A percentile compares a stretch with the other conserved stretches of the same genome.
These are phyloP conservation scores for Diceros bicornis DNA, from an alignment of 2,797 vertebrate species.

Conservation along the genomic window DNA sequence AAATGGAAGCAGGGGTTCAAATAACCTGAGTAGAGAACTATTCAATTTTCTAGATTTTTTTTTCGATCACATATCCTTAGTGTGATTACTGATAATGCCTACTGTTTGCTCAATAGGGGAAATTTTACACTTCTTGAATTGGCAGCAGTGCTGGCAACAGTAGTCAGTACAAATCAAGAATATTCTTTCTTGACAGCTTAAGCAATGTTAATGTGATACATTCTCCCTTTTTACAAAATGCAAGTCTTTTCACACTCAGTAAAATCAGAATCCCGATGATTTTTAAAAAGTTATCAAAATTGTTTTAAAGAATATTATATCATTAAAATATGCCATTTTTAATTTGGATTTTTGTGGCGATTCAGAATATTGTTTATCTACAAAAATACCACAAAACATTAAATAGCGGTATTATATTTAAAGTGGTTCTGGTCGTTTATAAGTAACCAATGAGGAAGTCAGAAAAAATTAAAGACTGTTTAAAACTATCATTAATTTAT, in stretches of 20 bases:
- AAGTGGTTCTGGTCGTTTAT: background rate
- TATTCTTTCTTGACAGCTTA: slow-evolving; percentile 35
- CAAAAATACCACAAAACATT: background rate
- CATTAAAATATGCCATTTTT: background rate
- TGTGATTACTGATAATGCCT: background rate
- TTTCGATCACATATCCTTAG: background rate
- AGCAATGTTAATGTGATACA: background rate
- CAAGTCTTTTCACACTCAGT: background rate
- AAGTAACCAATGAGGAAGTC: background rate
- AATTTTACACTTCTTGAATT: background rate
- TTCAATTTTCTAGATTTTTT: slow-evolving; percentile 9
- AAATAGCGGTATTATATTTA: background rate
- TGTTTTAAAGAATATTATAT: background rate
- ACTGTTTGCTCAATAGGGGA: slow-evolving; percentile 3
- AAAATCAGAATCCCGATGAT: background rate
- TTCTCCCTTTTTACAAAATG: background rate
- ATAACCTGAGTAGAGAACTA: background rate
- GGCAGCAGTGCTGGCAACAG: background rate
- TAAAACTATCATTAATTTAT: background rate
- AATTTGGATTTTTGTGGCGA: background rate
- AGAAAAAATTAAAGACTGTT: background rate
- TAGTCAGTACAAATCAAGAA: background rate
- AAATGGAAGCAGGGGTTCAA: background rate
- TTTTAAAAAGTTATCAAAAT: background rate
- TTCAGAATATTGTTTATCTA: background rate